These are phyloP conservation scores for Rhagonycha fulva DNA, from an alignment of 2,888 invertebrate species.

Conservation along the genomic window DNA sequence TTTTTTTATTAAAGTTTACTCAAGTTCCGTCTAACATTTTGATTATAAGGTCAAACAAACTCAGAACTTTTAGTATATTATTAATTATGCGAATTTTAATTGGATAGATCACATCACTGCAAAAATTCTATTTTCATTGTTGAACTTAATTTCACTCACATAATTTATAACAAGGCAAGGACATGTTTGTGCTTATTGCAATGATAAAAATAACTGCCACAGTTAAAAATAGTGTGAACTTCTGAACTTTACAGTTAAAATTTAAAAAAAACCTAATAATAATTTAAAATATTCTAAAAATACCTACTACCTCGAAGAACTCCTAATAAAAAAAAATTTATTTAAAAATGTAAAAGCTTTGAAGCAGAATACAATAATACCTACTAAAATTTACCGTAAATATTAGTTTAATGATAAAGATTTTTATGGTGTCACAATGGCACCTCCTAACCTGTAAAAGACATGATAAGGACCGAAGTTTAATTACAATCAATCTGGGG, in stretches of 20 bases:
- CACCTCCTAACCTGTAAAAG: not conserved
- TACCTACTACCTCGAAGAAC: not conserved
- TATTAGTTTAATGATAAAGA: not conserved
- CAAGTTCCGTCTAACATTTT: too few relatives aligned
- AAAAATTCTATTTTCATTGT: not conserved
- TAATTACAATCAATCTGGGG: not conserved
- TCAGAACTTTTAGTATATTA: too few relatives aligned
- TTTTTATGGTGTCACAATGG: not conserved
- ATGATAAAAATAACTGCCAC: not conserved
- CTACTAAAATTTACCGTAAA: not conserved
- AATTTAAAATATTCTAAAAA: not conserved
- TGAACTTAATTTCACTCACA: not conserved
- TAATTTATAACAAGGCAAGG: not conserved
- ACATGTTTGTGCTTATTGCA: not conserved
- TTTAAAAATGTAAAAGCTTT: not conserved
- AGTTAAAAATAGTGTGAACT: not conserved
- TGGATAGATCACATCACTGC: too few relatives aligned
- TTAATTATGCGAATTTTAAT: too few relatives aligned
- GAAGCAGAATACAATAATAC: not conserved
- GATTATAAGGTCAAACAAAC: too few relatives aligned
- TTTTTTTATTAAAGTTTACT: too few relatives aligned
- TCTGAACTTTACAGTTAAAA: not conserved
- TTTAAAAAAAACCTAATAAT: not conserved
- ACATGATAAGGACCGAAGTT: not conserved
- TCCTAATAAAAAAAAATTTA: not conserved